Conservation (phyloP, 2,113 vertebrate species). For the Girardinichthys multiradiatus region DNA sequence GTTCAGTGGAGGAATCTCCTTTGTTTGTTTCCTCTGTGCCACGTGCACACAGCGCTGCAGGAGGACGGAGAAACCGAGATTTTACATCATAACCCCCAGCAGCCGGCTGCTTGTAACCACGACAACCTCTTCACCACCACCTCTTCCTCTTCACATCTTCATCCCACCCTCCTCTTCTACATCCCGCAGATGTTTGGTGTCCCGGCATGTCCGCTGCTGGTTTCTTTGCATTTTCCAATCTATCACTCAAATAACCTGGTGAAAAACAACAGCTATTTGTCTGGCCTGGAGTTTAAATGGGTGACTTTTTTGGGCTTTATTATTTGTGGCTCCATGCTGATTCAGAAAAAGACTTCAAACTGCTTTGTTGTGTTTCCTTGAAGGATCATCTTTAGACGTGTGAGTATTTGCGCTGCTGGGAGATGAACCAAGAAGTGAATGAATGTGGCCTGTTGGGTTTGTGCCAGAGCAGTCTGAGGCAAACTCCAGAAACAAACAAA, state of each 20-base stretch:
- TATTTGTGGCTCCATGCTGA: background rate
- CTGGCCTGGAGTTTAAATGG: too few relatives aligned
- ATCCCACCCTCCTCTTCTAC: slow-evolving; percentile 6
- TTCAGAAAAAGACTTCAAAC: background rate
- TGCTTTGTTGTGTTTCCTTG: slow-evolving; percentile 23
- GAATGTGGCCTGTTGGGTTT: slow-evolving; percentile 13
- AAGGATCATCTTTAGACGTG: slow-evolving; percentile 23
- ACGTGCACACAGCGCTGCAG: slow-evolving; percentile 3
- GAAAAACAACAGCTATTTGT: too few relatives aligned
- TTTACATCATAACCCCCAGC: slow-evolving; percentile 61
- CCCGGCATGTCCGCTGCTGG: background rate
- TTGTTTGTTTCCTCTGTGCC: background rate
- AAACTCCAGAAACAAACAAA: slow-evolving; percentile 59
- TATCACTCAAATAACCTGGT: too few relatives aligned
- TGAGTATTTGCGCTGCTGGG: slow-evolving; percentile 12
- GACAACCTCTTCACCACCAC: slow-evolving; percentile 47
- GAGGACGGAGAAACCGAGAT: background rate
- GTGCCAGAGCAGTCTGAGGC: slow-evolving; percentile 36
- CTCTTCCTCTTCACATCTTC: slow-evolving; percentile 5
- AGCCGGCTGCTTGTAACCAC: slow-evolving; percentile 64
- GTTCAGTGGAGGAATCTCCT: background rate
- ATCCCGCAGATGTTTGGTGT: slow-evolving; percentile 40
- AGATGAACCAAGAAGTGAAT: background rate
- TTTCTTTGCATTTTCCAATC: background rate
- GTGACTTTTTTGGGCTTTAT: too few relatives aligned